A percentile compares a stretch with the other conserved stretches of the same genome.
Evolutionary conservation across 37 sponge, comb jelly and placozoan species (phyloP).

Genomic region (Lycopodina hypogea): DNA sequence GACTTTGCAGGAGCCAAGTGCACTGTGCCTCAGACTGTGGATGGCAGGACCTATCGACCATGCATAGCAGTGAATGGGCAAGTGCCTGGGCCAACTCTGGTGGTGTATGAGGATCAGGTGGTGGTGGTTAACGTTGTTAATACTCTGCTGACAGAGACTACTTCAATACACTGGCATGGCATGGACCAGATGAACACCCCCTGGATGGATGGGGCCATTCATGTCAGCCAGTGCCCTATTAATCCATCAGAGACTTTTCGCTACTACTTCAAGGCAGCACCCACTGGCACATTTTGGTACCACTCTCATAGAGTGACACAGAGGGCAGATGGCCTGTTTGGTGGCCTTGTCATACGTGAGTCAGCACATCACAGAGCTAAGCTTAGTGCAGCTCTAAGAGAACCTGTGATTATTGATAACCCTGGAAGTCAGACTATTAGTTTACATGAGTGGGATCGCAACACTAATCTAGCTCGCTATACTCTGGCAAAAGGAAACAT

Average conservation of each 20-base stretch:
- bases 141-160: constrained; percentile 42
- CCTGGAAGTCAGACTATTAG: constrained; percentile 61
- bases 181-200: constrained; percentile 65
- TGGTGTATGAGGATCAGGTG: constrained; percentile 43
- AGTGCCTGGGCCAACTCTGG: constrained; percentile 63
- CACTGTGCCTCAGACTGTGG: constrained; percentile 36
- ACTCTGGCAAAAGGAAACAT: constrained; percentile 7
- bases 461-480: constrained; percentile 29
- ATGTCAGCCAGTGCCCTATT: constrained; percentile 72
- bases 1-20: constrained; percentile 19
- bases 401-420: constrained; percentile 6
- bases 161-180: constrained; percentile 86
- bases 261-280: constrained; percentile 61
- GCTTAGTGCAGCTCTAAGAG: neutral
- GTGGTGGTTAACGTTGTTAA: constrained; percentile 59
- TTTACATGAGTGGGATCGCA: constrained; percentile 62
- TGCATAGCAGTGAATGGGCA: constrained; percentile 48
- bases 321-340: constrained; percentile 76
- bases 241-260: constrained; percentile 37
- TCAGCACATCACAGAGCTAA: constrained; percentile 19
- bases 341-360: constrained; percentile 69
- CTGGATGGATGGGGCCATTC: constrained; percentile 77
- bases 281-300: constrained; percentile 81
- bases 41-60: constrained; percentile 46
- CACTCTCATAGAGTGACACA: constrained; percentile 78